Percentiles rank a stretch among this genome's conserved stretches.
Evolutionary conservation across 1,140 invertebrate species (phyloP).

Genomic region (Neodiprion lecontei): DNA sequence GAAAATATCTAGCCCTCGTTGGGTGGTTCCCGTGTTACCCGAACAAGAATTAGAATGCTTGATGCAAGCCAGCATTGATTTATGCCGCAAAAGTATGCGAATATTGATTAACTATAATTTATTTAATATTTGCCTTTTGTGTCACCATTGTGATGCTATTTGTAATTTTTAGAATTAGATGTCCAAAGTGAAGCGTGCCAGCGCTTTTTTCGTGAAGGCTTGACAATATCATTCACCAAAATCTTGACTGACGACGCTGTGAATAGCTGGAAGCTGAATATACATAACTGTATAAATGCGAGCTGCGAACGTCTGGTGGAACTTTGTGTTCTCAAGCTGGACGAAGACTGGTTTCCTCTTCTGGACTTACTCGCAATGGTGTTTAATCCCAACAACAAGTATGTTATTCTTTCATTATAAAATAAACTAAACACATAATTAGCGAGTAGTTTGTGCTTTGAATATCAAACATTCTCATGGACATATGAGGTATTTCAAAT

Average conservation of each 20-base stretch:
- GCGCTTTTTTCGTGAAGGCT: constrained; percentile 92
- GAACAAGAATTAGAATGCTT: constrained; percentile 95
- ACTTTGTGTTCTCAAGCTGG: constrained; percentile 88
- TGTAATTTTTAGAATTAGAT: constrained; percentile 76
- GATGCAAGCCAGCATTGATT: constrained; percentile 86
- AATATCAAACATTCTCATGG: not conserved
- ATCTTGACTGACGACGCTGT: constrained; percentile 98
- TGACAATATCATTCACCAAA: constrained; percentile 95
- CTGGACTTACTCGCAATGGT: constrained; percentile 92
- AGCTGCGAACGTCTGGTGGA: constrained; percentile 93
- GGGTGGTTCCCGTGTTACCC: constrained; percentile 96
- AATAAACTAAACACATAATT: not conserved
- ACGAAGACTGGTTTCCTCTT: constrained; percentile 92
- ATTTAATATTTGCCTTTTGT: not conserved
- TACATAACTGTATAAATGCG: constrained; percentile 93
- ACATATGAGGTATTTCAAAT: constrained; percentile 1
- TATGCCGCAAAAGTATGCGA: constrained; percentile 76
- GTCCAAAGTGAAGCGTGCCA: constrained; percentile 90
- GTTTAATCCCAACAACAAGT: constrained; percentile 93
- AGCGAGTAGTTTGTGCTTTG: not conserved
- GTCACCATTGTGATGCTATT: not conserved
- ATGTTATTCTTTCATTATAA: constrained; percentile 42
- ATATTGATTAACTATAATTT: constrained; percentile 5
- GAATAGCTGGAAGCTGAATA: constrained; percentile 96
- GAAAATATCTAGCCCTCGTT: constrained; percentile 92